Conservation (phyloP, 2,888 invertebrate species). For the Thysanoteuthis rhombus region DNA sequence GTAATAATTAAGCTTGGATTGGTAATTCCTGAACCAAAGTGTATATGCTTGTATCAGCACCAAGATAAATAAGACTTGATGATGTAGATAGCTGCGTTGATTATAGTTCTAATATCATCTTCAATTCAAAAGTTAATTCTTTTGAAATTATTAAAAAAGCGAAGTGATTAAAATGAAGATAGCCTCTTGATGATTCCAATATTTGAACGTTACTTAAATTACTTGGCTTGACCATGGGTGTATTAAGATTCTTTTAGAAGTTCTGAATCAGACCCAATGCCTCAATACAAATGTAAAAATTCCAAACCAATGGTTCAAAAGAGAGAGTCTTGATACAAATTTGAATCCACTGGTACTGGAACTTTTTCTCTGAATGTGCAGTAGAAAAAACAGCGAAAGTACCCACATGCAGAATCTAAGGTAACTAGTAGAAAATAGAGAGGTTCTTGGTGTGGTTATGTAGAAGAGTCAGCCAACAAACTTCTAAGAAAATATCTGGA, state of each 20-base stretch:
- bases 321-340: not conserved
- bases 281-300: not conserved
- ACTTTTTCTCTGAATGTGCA: not conserved
- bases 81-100: not conserved
- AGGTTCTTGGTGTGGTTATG: not conserved
- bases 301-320: not conserved
- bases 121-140: no score
- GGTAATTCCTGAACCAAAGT: not conserved
- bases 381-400: not conserved
- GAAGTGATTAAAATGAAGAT: no score
- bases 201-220: no score
- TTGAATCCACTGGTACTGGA: not conserved
- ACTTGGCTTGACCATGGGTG: no score
- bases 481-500: not conserved
- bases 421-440: not conserved
- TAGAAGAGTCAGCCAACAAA: no score
- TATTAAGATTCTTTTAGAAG: no score
- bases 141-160: no score
- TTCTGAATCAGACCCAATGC: no score
- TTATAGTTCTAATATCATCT: no score
- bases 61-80: not conserved
- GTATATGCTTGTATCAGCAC: no score
- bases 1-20: not conserved
- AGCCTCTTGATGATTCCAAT: no score
- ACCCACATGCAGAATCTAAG: not conserved